These are phyloP conservation scores for Elysia chlorotica DNA, from an alignment of 1,140 invertebrate species.

Conservation along the genomic window DNA sequence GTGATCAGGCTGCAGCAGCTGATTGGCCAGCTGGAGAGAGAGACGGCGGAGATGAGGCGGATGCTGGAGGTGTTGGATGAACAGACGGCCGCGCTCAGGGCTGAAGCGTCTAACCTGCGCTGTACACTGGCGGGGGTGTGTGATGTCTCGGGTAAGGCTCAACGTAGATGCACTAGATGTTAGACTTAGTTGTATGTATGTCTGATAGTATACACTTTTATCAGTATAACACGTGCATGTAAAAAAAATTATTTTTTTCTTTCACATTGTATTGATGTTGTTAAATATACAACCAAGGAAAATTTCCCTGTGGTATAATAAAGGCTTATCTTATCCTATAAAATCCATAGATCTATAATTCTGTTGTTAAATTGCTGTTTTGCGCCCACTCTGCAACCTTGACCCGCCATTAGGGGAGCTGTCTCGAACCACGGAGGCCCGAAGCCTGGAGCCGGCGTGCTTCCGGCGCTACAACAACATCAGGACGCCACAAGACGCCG, in stretches of 20 bases:
- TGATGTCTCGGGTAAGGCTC: not conserved
- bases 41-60: constrained; percentile 6
- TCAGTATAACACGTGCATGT: not conserved
- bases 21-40: constrained; percentile 1
- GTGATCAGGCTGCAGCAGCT: not conserved
- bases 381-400: not conserved
- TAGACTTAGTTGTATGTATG: not conserved
- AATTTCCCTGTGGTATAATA: not conserved
- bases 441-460: constrained; percentile 7
- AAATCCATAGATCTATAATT: not conserved
- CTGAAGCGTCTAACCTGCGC: not conserved
- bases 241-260: too few relatives aligned
- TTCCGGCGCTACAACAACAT: constrained; percentile 9
- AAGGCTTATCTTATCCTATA: not conserved
- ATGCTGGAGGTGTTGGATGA: not conserved
- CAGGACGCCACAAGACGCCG: not conserved
- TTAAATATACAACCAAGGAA: too few relatives aligned
- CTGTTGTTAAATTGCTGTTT: not conserved
- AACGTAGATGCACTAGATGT: not conserved
- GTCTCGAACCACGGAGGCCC: not conserved
- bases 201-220: not conserved
- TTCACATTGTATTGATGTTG: too few relatives aligned
- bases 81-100: not conserved
- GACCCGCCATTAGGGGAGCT: too few relatives aligned
- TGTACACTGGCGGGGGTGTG: constrained; percentile 2